Percentiles rank a stretch among this genome's conserved stretches.
Conservation (phyloP, 1,140 invertebrate genomes). For the Himalopsyche phryganea region DNA sequence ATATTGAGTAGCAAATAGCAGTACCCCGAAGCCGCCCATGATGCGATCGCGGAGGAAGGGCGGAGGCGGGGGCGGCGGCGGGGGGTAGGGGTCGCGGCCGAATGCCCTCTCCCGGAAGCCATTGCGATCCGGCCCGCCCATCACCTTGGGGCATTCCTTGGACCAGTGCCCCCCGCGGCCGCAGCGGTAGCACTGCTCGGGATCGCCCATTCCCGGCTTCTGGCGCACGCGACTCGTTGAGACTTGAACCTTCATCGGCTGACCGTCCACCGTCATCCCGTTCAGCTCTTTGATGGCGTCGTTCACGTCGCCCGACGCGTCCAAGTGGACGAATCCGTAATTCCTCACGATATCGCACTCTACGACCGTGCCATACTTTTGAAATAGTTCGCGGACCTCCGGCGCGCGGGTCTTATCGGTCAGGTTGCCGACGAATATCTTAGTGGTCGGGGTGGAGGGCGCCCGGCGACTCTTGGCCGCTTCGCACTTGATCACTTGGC, state of each 20-base stretch:
- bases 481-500: conserved; percentile 87
- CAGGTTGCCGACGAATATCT: conserved; percentile 87
- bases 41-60: conserved; percentile 82
- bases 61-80: conserved; percentile 76
- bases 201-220: conserved; percentile 91
- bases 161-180: conserved; percentile 92
- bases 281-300: conserved; percentile 83
- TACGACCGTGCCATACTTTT: conserved; percentile 83
- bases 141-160: conserved; percentile 81
- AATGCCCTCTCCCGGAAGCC: conserved; percentile 79
- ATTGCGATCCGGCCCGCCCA: conserved; percentile 71
- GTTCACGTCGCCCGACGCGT: conserved; percentile 77
- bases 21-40: conserved; percentile 82
- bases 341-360: conserved; percentile 89
- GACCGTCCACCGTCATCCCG: conserved; percentile 77
- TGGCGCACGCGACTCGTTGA: conserved; percentile 88
- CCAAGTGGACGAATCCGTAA: conserved; percentile 88
- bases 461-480: conserved; percentile 82
- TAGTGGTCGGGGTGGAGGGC: conserved; percentile 79
- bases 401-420: conserved; percentile 85
- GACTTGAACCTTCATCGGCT: conserved; percentile 85
- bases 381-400: conserved; percentile 81
- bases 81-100: conserved; percentile 75
- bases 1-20: conserved; percentile 34
- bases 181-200: conserved; percentile 91